A percentile compares a stretch with the other conserved stretches of the same genome.
Evolutionary conservation across 2,113 vertebrate genomes (phyloP).

Genomic region (Hippocampus guttulatus): DNA sequence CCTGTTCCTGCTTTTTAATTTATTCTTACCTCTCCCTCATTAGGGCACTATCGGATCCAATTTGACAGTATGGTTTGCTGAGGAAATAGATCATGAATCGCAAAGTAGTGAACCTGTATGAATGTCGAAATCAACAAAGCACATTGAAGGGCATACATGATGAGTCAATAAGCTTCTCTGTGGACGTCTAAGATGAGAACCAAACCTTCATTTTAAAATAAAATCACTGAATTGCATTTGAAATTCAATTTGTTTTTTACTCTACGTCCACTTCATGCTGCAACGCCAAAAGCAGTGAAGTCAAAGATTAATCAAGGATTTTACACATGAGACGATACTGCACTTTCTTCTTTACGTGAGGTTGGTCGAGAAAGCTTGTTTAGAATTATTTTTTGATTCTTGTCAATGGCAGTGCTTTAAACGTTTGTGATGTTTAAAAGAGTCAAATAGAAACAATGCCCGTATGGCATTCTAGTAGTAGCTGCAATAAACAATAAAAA

Average conservation of each 20-base stretch:
- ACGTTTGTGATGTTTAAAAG: neutral
- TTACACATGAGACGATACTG: neutral
- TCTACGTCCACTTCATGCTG: neutral
- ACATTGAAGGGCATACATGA: neutral
- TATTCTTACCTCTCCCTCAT: constrained; percentile 1
- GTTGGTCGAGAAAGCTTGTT: neutral
- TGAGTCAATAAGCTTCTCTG: neutral
- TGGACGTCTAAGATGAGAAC: neutral
- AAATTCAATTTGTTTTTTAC: neutral
- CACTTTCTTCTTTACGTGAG: neutral
- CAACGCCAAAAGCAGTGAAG: neutral
- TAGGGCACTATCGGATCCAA: neutral
- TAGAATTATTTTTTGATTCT: neutral
- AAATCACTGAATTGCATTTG: neutral
- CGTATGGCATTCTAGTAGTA: neutral
- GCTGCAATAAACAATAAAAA: neutral
- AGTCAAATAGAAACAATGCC: neutral
- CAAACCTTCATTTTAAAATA: neutral
- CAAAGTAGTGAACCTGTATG: neutral
- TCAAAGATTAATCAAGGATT: neutral
- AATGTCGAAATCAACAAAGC: neutral
- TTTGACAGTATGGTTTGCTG: neutral
- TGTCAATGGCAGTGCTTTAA: neutral
- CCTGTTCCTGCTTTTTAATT: constrained; percentile 8
- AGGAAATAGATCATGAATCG: neutral